Conservation (phyloP, 1,140 invertebrate genomes). For the Gonioctena quinquepunctata region DNA sequence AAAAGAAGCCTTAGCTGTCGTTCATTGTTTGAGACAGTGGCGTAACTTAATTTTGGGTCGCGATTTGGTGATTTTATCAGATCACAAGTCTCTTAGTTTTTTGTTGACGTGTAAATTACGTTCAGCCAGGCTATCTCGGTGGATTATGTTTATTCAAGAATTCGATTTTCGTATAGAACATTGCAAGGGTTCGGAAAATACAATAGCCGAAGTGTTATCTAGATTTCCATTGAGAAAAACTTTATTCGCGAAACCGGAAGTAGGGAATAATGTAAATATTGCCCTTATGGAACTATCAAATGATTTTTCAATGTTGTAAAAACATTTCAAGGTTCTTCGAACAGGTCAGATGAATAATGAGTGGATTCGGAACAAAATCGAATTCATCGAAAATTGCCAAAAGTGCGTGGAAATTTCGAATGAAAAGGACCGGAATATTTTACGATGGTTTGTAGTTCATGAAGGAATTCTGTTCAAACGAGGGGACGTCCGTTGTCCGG, state of each 20-base stretch:
- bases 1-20: neutral
- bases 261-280: neutral
- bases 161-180: neutral
- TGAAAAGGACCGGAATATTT: too few species aligned
- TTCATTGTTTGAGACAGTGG: neutral
- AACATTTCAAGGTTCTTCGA: neutral
- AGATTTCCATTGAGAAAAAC: neutral
- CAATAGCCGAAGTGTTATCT: neutral
- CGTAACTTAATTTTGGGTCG: neutral
- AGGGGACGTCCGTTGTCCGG: neutral
- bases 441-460: neutral
- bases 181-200: neutral
- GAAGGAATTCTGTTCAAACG: neutral
- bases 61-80: neutral
- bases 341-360: neutral
- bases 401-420: too few species aligned
- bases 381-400: neutral
- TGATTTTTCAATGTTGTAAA: neutral
- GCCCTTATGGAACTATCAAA: neutral
- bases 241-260: too few species aligned
- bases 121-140: neutral
- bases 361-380: neutral
- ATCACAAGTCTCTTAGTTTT: neutral
- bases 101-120: neutral
- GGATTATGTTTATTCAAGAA: constrained; percentile 1